Base-by-base conservation (phyloP, 2,888 invertebrate species). In the Oligia fasciuncula region DNA sequence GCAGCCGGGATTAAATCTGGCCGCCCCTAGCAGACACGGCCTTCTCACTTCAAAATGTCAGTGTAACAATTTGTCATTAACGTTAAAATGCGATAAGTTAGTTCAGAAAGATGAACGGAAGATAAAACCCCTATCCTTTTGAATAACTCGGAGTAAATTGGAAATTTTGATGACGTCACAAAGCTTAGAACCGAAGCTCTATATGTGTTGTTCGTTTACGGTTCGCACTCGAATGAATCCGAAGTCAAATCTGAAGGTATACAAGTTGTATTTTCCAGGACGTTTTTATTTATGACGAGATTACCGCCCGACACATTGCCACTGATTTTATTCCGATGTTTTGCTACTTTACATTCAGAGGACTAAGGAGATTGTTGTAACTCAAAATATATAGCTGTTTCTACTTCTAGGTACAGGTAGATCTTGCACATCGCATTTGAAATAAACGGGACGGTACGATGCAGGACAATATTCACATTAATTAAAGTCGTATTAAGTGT, bases 131-230 rank as follows among this genome's bases (percentile, higher is more conserved):
- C 86, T 91, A 91, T 91, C 90, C 88, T 88, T 87, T 86, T 87
- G 87, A 89, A 87, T 91, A 91, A 90, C 88, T 89, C 81, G 84
- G 81, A 90, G 85, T 90, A 91, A 91, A 92, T 92, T 91, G 90
- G 88, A 91, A 91, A 92, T 90, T 88, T 90, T 91, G 90, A 92
- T 90, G 92, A 91, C 89, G 88, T 89, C 88, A 88, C 87, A 80
- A 87, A 90, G 88, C 89, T 90, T 89, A 87, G 89, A 89, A 88
- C 81, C 79, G 79, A 83, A 89, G 88, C 90, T 88, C 81, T 88
- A 84, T 85, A 89, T 90, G 85, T 89, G 87, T 85, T 87, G 86
- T 88, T 87, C 86, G 83, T 84, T 87, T 89, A 85, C 84, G 80
- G 84, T 88, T 89, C 89, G 81, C 87, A 88, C 83, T 89, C 85